Conservation (phyloP, 30 jellyfish, hydroid and myxozoan genomes). For the Hydractinia symbiolongicarpus region DNA sequence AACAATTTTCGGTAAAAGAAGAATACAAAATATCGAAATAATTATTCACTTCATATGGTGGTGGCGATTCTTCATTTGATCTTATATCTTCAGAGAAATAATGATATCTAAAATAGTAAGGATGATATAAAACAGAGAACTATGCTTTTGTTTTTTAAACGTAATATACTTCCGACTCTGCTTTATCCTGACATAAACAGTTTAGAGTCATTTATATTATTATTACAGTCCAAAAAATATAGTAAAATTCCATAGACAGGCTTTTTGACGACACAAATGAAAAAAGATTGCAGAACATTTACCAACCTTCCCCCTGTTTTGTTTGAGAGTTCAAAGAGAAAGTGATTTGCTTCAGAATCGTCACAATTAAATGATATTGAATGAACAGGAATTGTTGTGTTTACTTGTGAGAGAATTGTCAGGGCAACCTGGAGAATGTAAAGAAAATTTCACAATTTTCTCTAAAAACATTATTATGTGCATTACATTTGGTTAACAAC, state of each 20-base stretch:
- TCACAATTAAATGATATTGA: slow-evolving; percentile 92
- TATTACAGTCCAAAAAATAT: too few species aligned
- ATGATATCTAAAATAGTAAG: slow-evolving; percentile 56
- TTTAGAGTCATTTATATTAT: background rate
- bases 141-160: background rate
- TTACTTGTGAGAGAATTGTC: slow-evolving; percentile 75
- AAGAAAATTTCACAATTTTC: background rate
- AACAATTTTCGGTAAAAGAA: background rate
- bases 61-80: slow-evolving; percentile 38
- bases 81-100: slow-evolving; percentile 81
- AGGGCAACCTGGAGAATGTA: slow-evolving; percentile 60
- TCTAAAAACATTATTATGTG: background rate
- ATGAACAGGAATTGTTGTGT: slow-evolving; percentile 75
- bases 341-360: slow-evolving; percentile 90
- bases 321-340: slow-evolving; percentile 63
- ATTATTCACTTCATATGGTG: slow-evolving; percentile 15
- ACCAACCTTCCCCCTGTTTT: slow-evolving; percentile 90
- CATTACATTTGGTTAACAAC: background rate
- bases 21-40: background rate
- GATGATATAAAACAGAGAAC: background rate
- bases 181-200: background rate
- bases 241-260: too few species aligned
- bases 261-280: too few species aligned
- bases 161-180: background rate
- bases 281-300: background rate